Conservation (phyloP, 2,888 invertebrate species). For the Augiades crinisus region DNA sequence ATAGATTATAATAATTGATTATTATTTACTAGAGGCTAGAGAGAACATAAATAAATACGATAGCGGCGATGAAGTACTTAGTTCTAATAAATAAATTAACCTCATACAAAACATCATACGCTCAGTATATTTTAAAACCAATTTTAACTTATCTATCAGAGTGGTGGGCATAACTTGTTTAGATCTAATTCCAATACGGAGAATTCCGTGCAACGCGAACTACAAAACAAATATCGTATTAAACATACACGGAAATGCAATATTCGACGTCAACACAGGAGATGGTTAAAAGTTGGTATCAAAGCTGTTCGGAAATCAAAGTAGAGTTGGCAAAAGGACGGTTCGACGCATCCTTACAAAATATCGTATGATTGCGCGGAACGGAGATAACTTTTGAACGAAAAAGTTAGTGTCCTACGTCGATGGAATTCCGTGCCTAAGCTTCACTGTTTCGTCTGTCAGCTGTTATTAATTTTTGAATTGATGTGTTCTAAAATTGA, state of each 20-base stretch:
- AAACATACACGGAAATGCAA: slow-evolving; percentile 72
- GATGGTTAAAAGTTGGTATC: slow-evolving; percentile 76
- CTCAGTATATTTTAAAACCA: slow-evolving; percentile 3
- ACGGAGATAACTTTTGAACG: slow-evolving; percentile 60
- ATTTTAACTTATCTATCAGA: slow-evolving; percentile 4
- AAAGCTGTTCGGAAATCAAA: slow-evolving; percentile 74
- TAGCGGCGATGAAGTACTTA: no score
- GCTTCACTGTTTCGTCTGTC: slow-evolving; percentile 31
- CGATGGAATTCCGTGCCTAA: slow-evolving; percentile 5
- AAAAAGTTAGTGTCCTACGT: slow-evolving; percentile 61
- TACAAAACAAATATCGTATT: slow-evolving; percentile 58
- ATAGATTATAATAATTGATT: no score
- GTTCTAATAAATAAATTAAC: no score
- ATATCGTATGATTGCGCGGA: slow-evolving; percentile 68
- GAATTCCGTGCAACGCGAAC: slow-evolving; percentile 40
- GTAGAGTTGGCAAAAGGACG: slow-evolving; percentile 67
- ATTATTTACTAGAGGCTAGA: no score
- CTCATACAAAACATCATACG: background rate
- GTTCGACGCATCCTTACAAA: slow-evolving; percentile 75
- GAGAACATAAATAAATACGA: no score
- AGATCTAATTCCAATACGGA: slow-evolving; percentile 42
- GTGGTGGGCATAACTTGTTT: background rate
- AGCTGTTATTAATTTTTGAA: slow-evolving; percentile 44
- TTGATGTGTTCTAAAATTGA: slow-evolving; percentile 39
- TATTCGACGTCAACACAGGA: slow-evolving; percentile 68